phyloP scores from a whole-genome alignment of 1,140 invertebrate genomes.

The Hycleus cichorii region DNA sequence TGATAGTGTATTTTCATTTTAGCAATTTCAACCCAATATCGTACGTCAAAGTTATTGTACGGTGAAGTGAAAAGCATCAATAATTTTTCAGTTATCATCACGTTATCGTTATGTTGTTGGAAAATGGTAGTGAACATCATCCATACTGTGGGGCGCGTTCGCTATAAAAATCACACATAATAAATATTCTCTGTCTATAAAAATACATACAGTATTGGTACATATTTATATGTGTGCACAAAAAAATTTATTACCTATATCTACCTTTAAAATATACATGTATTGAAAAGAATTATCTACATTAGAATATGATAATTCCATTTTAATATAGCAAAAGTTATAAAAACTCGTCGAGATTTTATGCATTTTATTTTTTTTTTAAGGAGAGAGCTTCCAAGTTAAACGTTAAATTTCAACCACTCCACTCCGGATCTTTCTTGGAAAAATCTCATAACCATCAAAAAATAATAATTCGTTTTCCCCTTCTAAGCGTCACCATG shows the following conservation, averaged over 20 bases:
- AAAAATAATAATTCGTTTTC: constrained; percentile 32
- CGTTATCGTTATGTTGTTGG: not conserved
- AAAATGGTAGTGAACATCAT: not conserved
- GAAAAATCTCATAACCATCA: constrained; percentile 33
- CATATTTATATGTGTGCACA: not conserved
- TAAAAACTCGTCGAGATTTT: no score
- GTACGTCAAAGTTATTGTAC: constrained; percentile 27
- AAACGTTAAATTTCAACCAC: constrained; percentile 23
- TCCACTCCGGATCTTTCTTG: constrained; percentile 20
- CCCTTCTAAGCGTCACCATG: constrained; percentile 23
- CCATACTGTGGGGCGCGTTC: not conserved
- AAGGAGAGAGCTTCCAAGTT: constrained; percentile 17
- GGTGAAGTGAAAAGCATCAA: constrained; percentile 22
- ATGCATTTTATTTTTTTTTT: not conserved
- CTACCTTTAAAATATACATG: not conserved
- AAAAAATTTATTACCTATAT: not conserved
- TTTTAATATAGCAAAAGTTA: no score
- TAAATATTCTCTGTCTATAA: not conserved
- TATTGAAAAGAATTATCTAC: not conserved
- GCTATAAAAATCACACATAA: constrained; percentile 8
- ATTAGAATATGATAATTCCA: no score
- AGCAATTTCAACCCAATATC: constrained; percentile 33
- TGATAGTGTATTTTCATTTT: not conserved
- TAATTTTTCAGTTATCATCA: constrained; percentile 16
- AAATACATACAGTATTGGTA: constrained; percentile 3